These are phyloP conservation scores for Eupithecia abbreviata DNA, from an alignment of 2,888 invertebrate species.

Conservation along the genomic window DNA sequence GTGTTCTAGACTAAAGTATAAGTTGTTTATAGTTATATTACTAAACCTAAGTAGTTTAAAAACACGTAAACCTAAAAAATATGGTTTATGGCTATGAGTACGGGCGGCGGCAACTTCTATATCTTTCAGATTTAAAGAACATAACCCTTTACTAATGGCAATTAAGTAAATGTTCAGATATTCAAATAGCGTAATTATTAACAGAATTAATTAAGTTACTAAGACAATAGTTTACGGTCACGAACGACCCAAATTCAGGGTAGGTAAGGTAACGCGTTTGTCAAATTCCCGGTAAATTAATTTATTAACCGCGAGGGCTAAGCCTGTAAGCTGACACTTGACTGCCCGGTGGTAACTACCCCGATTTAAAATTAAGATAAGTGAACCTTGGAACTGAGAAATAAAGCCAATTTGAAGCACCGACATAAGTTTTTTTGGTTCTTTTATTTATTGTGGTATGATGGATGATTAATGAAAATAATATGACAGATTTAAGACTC, in stretches of 20 bases:
- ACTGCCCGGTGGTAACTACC: slow-evolving; percentile 33
- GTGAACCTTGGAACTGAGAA: background rate
- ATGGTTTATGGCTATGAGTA: too few species aligned
- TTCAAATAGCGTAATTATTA: slow-evolving; percentile 3
- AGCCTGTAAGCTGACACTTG: slow-evolving; percentile 67
- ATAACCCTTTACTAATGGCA: background rate
- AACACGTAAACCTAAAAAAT: too few species aligned
- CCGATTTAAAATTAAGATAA: slow-evolving; percentile 21
- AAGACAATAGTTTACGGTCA: slow-evolving; percentile 27
- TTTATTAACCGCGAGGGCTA: slow-evolving; percentile 50
- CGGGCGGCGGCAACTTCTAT: too few species aligned
- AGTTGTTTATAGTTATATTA: too few species aligned
- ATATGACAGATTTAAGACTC: too few species aligned
- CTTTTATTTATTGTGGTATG: too few species aligned
- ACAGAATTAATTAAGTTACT: slow-evolving; percentile 15
- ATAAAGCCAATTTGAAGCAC: background rate
- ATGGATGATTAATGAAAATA: too few species aligned
- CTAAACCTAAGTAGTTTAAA: too few species aligned
- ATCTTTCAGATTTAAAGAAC: background rate
- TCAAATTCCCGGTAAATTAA: slow-evolving; percentile 65
- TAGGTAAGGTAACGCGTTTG: slow-evolving; percentile 33
- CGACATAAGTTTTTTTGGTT: background rate
- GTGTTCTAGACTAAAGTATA: too few species aligned
- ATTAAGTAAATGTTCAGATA: background rate
- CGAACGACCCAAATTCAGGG: slow-evolving; percentile 39